Base-by-base conservation (phyloP, 1,140 invertebrate species). In the Caenorhabditis brenneri region DNA sequence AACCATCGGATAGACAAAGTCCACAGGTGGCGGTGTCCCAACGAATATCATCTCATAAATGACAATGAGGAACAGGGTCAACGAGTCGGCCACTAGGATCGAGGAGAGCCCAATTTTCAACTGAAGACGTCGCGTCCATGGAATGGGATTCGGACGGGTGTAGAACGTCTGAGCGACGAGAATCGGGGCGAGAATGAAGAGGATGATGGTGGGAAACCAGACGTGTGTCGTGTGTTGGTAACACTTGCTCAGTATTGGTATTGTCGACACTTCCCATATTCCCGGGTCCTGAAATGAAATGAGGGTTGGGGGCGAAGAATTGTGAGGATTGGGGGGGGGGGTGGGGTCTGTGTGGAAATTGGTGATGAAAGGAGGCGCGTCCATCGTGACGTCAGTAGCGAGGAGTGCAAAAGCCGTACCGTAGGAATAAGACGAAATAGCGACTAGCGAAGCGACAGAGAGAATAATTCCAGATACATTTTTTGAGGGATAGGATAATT, bases 211-310 rank as follows among this genome's bases (percentile, higher is more conserved):
- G 6, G 89, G 89, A n/a, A 91, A 58, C 86, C 87, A 90, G 15
- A 90, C 83, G 31, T 91, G 83, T 10, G 88, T 55, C 10, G 89
- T 90, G 80, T 90, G 89, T 60, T 89, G 89, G 49, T 90, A 88
- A 78, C 89, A 90, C 78, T 80, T 80, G 5, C 89, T 84, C n/a
- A 90, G 42, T 4, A 81, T 69, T 12, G 89, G 89, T 16, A 90
- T 7, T 12, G 84, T 80, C 7, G 86, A 49, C 10, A 36, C 60
- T 16, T 83, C 46, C n/a, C 78, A 82, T 4, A 82, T 79, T 22
- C n/a, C 42, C 5, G 80, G 42, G 48, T 84, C 82, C 87, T 87
- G 79, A 60, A 39, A 19, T 48, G 6, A 16, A 16, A 19, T 29
- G 9, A 27, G 7, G 22, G 5, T 79, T 31, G n/a, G n/a, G n/a